Conservation (phyloP, 2,797 vertebrate genomes). For the Cossypha polioptera region DNA sequence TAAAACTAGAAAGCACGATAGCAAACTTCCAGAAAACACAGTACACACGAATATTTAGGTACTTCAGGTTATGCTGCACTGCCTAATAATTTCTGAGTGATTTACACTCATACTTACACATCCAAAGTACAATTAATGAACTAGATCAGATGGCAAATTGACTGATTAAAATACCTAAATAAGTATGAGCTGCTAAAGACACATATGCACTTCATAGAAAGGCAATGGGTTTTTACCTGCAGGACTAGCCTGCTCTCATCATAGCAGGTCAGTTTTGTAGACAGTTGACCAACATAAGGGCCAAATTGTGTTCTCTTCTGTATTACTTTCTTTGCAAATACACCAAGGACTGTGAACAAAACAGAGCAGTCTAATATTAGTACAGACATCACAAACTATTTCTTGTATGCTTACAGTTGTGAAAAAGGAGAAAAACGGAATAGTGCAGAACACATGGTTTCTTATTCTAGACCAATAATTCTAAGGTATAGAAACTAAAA, state of each 20-base stretch:
- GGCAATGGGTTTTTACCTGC: constrained; percentile 42
- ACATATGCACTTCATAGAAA: background rate
- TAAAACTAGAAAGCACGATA: background rate
- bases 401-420: background rate
- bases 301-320: constrained; percentile 71
- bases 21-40: background rate
- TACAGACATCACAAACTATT: background rate
- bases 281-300: constrained; percentile 66
- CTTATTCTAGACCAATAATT: background rate
- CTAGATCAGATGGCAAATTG: background rate
- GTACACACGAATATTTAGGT: background rate
- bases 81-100: background rate
- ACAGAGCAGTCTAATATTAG: background rate
- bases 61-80: background rate
- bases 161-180: background rate
- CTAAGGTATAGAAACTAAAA: background rate
- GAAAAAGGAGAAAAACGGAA: background rate
- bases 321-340: constrained; percentile 69
- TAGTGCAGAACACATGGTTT: background rate
- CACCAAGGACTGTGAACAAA: constrained; percentile 58
- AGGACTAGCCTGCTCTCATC: constrained; percentile 67
- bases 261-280: constrained; percentile 60
- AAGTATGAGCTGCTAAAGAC: background rate
- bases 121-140: background rate
- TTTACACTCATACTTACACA: background rate